Evolutionary conservation across 2,113 vertebrate species (phyloP).

Genomic region (Ibidorhyncha struthersii): DNA sequence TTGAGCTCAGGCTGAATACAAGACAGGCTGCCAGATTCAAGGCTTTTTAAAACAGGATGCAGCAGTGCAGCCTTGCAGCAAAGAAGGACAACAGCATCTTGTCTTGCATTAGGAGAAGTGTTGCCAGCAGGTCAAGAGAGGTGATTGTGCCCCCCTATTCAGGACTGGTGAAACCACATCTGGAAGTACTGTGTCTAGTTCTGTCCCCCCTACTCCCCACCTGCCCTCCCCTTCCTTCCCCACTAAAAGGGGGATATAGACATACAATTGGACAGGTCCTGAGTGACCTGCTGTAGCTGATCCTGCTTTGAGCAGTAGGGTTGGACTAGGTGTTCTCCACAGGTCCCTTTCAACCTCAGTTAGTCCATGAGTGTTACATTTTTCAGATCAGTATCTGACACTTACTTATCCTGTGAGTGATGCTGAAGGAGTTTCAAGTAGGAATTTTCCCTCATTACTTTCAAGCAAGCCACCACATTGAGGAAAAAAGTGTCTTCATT

Average conservation of each 20-base stretch:
- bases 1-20: not conserved
- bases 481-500: constrained; percentile 57
- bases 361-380: not conserved
- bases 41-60: not conserved
- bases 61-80: not conserved
- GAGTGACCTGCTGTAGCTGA: not conserved
- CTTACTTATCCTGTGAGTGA: constrained; percentile 38
- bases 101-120: not conserved
- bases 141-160: not conserved
- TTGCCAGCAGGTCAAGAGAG: not conserved
- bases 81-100: not conserved
- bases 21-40: not conserved
- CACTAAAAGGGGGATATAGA: not conserved
- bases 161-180: not conserved
- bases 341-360: not conserved
- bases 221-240: not conserved
- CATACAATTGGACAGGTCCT: not conserved
- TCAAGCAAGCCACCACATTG: constrained; percentile 63
- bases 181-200: not conserved
- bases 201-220: not conserved
- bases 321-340: not conserved
- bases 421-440: constrained; percentile 43
- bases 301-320: not conserved
- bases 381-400: not conserved
- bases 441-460: constrained; percentile 34